Evolutionary conservation across 1,140 invertebrate species (phyloP), one percentile per base, ranked within the genome.

Genomic region (Eufriesea mexicana): DNA sequence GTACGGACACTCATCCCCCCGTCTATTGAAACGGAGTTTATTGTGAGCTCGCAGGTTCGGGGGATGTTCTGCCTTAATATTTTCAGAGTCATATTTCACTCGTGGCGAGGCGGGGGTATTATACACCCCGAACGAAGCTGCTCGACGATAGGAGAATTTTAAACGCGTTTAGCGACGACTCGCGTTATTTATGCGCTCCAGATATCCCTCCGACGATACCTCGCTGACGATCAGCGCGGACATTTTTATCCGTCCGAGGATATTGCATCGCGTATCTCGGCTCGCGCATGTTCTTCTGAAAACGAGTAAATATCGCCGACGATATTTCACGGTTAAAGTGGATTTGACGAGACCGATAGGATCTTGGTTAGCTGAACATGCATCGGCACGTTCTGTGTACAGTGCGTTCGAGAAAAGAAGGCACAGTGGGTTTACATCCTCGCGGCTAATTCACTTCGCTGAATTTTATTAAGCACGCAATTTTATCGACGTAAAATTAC

Each of bases 31-130:
- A 25, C 55, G 14, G 25, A 57, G 71, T 74, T 51, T 67, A 76
- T 82, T 82, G 73, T 57, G 25, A 16, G 55, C n/a, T 42, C 16
- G 42, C 8, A 23, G 49, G 18, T 55, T 10, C 18, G 10, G n/a
- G 62, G 62, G 59, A 55, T 66, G 25, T 57, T 55, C 47, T 28
- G 23, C 61, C 16, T 67, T 67, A 66, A 67, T 76, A 76, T 82
- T 67, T 82, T 67, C 45, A 0, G 9, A n/a, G 45, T 76, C 79
- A 67, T 76, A 76, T 81, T 81, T 81, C 79, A 81, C 16, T n/a
- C 10, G 47, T 5, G 0, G 6, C 6, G 20, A 14, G 14, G 25
- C 6, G 18, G 18, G 0, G 20, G 57, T 42, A 51, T 61, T 51
- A 14, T 35, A 8, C 23, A 57, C 20, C 47, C 6, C 12, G 28